Conservation (phyloP, 1,140 invertebrate species). For the Myzus persicae region DNA sequence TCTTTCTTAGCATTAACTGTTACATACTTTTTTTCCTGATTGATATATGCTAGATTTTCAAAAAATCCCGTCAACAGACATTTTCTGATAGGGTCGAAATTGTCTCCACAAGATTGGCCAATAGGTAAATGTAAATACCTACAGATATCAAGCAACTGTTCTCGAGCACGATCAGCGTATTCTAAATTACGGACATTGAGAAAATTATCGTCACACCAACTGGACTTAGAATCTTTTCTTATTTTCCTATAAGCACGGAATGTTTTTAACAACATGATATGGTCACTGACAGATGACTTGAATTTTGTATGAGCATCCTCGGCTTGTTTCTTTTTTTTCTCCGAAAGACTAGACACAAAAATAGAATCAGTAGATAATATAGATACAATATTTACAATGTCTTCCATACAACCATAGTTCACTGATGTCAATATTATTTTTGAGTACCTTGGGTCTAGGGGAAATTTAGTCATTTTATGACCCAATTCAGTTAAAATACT, state of each 20-base stretch:
- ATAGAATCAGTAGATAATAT: slow-evolving; percentile 75
- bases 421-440: slow-evolving; percentile 83
- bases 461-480: slow-evolving; percentile 87
- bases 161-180: slow-evolving; percentile 81
- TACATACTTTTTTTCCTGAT: slow-evolving; percentile 78
- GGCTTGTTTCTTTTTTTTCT: slow-evolving; percentile 75
- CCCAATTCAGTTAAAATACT: slow-evolving; percentile 79
- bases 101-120: slow-evolving; percentile 75
- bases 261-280: slow-evolving; percentile 90
- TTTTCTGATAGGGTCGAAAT: slow-evolving; percentile 77
- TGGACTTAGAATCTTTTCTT: slow-evolving; percentile 70
- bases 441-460: slow-evolving; percentile 88
- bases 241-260: slow-evolving; percentile 79
- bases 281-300: slow-evolving; percentile 86
- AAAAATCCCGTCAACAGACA: slow-evolving; percentile 84
- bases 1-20: slow-evolving; percentile 75
- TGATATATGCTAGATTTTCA: slow-evolving; percentile 88
- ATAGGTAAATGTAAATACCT: slow-evolving; percentile 62
- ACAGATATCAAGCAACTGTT: slow-evolving; percentile 84
- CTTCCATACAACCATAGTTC: slow-evolving; percentile 84
- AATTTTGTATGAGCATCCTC: slow-evolving; percentile 80
- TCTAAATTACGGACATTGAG: slow-evolving; percentile 85
- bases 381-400: slow-evolving; percentile 78
- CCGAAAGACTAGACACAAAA: slow-evolving; percentile 66
- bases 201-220: slow-evolving; percentile 91